Evolutionary conservation across 2,797 vertebrate genomes (phyloP), one percentile per base, ranked within the genome.

Genomic region (Danio kyathit): DNA sequence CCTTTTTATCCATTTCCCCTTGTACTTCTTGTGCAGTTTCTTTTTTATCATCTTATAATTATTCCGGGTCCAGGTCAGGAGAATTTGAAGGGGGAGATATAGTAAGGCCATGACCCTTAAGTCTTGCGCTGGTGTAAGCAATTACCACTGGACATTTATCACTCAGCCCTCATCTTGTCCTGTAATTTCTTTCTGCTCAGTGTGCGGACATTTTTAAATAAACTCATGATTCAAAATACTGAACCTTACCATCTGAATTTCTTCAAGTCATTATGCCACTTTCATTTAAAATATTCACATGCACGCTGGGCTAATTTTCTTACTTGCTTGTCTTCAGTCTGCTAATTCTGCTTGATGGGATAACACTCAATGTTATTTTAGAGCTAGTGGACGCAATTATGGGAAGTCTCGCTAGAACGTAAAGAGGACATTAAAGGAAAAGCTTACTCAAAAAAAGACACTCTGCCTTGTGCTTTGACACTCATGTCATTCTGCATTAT

Each of bases 71-170:
- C 14, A 11, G 51, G 51, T 80, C 49, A 72, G 48, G 69, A 52
- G 56, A 64, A 79, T 79, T 52, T 63, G 46, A 63, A 72, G 49
- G 16, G 38, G 75, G 51, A 57, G 41, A 77, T 77, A 48, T 67
- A 66, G 63, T 12, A 77, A 65, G 64, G 51, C 43, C 52, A 3
- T 48, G 79, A 80, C 60, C 69, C 52, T n/a, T 8, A 72, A 60
- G 41, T 17, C 70, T 74, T 41, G 10, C 1, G 7, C 21, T 48
- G 61, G 60, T 48, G 48, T 16, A 17, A 49, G 60, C 74, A 80
- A 80, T 80, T 80, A 80, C 70, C 60, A 65, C 41, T 48, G 79
- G 79, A 65, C 61, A 74, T 74, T 80, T 74, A 74, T 80, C 70
- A 56, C 43, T 65, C 2, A 11, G 43, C 10, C 16, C 51, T 56